These are phyloP conservation scores for Heterochromis multidens DNA, from an alignment of 2,113 vertebrate species.

Conservation along the genomic window DNA sequence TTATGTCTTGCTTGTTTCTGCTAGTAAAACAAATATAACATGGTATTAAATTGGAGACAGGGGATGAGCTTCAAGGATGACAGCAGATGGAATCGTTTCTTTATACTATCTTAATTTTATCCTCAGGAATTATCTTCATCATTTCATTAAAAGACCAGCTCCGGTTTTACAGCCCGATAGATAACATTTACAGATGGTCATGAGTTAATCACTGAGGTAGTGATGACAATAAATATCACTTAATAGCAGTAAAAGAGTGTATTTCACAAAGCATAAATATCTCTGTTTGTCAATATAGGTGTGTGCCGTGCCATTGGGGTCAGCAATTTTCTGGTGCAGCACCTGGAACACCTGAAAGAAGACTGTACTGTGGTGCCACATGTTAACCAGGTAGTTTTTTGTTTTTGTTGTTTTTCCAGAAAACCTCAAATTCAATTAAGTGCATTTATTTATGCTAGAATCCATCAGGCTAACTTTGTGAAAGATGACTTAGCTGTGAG, in stretches of 20 bases:
- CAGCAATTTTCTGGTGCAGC: constrained; percentile 83
- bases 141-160: background rate
- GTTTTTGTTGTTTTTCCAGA: background rate
- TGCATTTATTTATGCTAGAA: background rate
- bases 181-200: too few relatives aligned
- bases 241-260: background rate
- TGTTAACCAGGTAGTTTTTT: constrained; percentile 75
- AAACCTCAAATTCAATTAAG: background rate
- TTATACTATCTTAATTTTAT: background rate
- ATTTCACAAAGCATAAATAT: background rate
- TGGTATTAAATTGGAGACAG: background rate
- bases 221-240: background rate
- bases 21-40: background rate
- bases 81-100: background rate
- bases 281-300: constrained; percentile 55
- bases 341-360: constrained; percentile 81
- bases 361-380: constrained; percentile 73
- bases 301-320: constrained; percentile 78
- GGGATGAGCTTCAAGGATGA: background rate
- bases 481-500: too few relatives aligned
- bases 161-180: background rate
- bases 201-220: background rate
- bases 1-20: background rate
- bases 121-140: background rate
- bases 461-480: background rate